Base-by-base conservation (phyloP, 2,113 vertebrate species). In the Ploceus nigricollis region DNA sequence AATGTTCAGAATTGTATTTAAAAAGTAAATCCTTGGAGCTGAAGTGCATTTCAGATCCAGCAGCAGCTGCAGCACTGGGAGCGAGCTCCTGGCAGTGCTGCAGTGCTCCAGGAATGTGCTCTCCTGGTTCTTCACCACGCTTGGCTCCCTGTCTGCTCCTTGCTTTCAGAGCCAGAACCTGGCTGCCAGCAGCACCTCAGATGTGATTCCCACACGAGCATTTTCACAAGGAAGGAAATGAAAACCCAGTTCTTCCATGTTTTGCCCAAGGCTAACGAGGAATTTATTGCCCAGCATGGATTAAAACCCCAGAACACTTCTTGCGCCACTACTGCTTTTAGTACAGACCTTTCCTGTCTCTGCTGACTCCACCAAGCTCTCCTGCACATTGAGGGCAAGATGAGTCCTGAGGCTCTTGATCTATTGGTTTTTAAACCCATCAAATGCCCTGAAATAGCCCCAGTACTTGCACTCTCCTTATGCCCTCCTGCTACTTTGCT, bases 81-180 rank as follows among this genome's bases (percentile, higher is more conserved):
- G 21, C 6, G 35, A 87, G 23, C 25, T 20, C 1, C 1, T 64
- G 57, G 39, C 50, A 71, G 70, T 3, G 35, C 57, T 69, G 64
- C 1, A 2, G 48, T 15, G 63, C 60, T 50, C 33, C 33, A 76
- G 73, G 51, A 81, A 48, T 0, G 4, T 25, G 3, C 25, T 60
- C 10, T 76, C n/a, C 42, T 0, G 1, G 22, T 15, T 68, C 28
- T 39, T 15, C 44, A 20, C 0, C 0, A 21, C 0, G 1, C 13
- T 51, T 51, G 82, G 44, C 69, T 85, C 42, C 23, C 35, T 13
- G 16, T 9, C 24, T 15, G 17, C 40, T 25, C 28, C 61, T 33
- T 9, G 23, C 11, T 28, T 27, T 50, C 35, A 53, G 63, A 25
- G 72, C 9, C 23, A 37, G 23, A 65, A 39, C 30, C 37, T 28